phyloP scores from a whole-genome alignment of 2,888 invertebrate genomes.

The Ceratothoa steindachneri region DNA sequence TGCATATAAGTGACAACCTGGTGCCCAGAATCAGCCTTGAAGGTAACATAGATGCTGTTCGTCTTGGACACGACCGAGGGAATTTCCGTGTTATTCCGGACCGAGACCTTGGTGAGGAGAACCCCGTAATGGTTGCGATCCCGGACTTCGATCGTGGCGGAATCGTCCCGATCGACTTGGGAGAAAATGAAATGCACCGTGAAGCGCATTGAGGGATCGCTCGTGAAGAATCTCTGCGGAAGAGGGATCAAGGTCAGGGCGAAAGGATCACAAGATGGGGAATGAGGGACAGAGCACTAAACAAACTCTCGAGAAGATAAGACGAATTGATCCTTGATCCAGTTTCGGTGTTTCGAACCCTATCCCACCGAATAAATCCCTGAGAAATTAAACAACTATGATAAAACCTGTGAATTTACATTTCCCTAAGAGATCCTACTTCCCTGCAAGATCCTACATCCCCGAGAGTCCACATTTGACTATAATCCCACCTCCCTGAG shows the following conservation, averaged over 20 bases:
- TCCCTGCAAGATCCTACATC: too few species aligned
- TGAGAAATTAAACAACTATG: too few species aligned
- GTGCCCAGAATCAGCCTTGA: constrained; percentile 67
- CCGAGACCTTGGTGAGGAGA: constrained; percentile 56
- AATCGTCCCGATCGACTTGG: constrained; percentile 62
- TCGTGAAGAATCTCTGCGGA: constrained; percentile 18
- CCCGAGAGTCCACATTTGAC: too few species aligned
- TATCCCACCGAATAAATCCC: too few species aligned
- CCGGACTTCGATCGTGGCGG: constrained; percentile 68
- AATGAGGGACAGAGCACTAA: neutral
- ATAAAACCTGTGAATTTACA: too few species aligned
- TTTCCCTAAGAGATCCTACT: too few species aligned
- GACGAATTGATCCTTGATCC: too few species aligned
- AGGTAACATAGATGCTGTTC: constrained; percentile 74
- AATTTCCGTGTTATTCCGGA: constrained; percentile 80
- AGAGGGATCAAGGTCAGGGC: neutral
- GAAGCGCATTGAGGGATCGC: constrained; percentile 54
- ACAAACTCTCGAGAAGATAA: constrained; percentile 3
- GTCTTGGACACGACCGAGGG: constrained; percentile 79
- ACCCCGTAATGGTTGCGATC: constrained; percentile 35
- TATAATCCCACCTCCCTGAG: too few species aligned
- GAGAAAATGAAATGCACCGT: constrained; percentile 82
- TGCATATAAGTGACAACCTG: constrained; percentile 73
- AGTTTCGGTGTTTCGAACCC: too few species aligned
- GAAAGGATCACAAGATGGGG: too few species aligned